Evolutionary conservation across 2,797 vertebrate genomes (phyloP).

Genomic region (Eupleurogrammus muticus): DNA sequence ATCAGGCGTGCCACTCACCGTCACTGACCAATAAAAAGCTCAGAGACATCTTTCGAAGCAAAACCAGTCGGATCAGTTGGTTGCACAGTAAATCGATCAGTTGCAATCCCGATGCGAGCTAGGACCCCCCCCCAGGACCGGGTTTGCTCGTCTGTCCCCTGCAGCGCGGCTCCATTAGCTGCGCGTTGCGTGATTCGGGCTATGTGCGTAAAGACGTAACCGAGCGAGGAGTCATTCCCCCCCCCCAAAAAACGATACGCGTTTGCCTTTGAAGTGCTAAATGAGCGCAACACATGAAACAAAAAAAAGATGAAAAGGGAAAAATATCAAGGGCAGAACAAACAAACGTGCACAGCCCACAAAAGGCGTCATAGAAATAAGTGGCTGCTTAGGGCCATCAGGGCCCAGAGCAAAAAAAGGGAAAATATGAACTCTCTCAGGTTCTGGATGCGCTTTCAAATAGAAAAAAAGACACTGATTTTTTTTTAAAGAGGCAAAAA

Average conservation of each 20-base stretch:
- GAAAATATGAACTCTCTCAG: slow-evolving; percentile 5
- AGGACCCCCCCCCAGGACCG: not conserved
- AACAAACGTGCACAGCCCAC: slow-evolving; percentile 39
- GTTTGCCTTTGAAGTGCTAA: slow-evolving; percentile 53
- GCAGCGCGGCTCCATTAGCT: slow-evolving; percentile 8
- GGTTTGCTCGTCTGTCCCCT: slow-evolving; percentile 21
- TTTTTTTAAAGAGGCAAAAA: not conserved
- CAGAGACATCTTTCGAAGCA: slow-evolving; percentile 8
- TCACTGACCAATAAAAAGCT: slow-evolving; percentile 36
- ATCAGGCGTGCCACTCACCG: slow-evolving; percentile 51
- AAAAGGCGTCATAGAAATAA: slow-evolving; percentile 8
- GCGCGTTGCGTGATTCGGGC: slow-evolving; percentile 21
- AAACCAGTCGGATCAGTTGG: slow-evolving; percentile 75
- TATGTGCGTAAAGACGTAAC: slow-evolving; percentile 32
- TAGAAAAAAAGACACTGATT: slow-evolving; percentile 19
- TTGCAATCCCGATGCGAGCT: slow-evolving; percentile 49
- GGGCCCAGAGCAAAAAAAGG: slow-evolving; percentile 14
- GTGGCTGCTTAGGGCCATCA: slow-evolving; percentile 21
- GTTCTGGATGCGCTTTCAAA: slow-evolving; percentile 9
- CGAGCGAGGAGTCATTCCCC: slow-evolving; percentile 22
- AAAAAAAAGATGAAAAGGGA: slow-evolving; percentile 53
- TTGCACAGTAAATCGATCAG: no score
- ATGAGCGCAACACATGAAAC: slow-evolving; percentile 38
- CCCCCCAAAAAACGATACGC: slow-evolving; percentile 26
- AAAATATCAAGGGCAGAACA: slow-evolving; percentile 49